These are phyloP conservation scores for Deroptyus accipitrinus DNA, from an alignment of 2,113 vertebrate species.

Conservation along the genomic window DNA sequence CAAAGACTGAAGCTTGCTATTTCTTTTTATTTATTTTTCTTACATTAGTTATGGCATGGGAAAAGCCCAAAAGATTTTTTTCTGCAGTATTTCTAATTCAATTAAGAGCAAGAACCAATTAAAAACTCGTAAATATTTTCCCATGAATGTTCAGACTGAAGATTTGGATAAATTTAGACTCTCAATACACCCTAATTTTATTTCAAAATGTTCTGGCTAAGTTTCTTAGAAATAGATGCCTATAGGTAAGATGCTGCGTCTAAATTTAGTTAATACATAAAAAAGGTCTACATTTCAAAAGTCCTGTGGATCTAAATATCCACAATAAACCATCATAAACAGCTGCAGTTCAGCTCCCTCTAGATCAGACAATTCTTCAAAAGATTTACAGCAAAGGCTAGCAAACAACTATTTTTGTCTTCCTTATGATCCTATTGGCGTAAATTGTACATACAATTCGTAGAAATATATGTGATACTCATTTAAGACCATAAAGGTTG, in stretches of 20 bases:
- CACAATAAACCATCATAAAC: background rate
- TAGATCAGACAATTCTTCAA: background rate
- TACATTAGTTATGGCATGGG: constrained; percentile 28
- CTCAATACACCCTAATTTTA: background rate
- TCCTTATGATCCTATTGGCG: background rate
- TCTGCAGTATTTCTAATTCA: constrained; percentile 38
- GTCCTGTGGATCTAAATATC: background rate
- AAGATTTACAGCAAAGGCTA: background rate
- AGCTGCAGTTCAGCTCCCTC: background rate
- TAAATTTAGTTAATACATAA: background rate
- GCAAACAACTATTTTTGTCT: background rate
- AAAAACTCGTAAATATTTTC: constrained; percentile 34
- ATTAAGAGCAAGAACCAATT: constrained; percentile 34
- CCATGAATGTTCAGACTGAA: constrained; percentile 32
- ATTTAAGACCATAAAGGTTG: background rate
- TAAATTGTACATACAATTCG: background rate
- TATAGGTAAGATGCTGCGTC: background rate
- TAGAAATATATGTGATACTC: background rate
- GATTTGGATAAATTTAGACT: constrained; percentile 46
- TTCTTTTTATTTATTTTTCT: constrained; percentile 48
- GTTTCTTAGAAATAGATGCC: background rate
- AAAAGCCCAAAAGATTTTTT: constrained; percentile 36
- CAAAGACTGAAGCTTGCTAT: background rate
- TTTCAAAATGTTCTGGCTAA: background rate
- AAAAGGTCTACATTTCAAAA: background rate